A percentile compares a stretch with the other conserved stretches of the same genome.
Evolutionary conservation across 2,113 vertebrate genomes (phyloP).

Genomic region (Pelobates fuscus): DNA sequence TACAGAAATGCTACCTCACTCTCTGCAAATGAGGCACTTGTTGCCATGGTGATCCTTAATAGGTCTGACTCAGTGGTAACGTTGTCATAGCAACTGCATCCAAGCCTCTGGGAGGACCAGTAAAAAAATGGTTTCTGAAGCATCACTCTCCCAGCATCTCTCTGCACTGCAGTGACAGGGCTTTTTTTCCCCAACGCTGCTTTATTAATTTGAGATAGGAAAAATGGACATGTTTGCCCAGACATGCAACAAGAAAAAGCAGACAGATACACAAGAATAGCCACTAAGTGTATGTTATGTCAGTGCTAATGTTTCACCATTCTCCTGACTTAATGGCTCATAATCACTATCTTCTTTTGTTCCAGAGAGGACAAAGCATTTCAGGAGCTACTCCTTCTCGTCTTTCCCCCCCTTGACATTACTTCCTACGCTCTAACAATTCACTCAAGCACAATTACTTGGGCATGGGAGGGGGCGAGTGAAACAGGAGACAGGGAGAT

Average conservation of each 20-base stretch:
- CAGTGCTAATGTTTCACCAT: background rate
- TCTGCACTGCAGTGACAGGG: constrained; percentile 65
- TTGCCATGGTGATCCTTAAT: constrained; percentile 80
- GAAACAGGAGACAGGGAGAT: background rate
- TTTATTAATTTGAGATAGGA: constrained; percentile 56
- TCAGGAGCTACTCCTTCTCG: background rate
- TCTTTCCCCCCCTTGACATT: background rate
- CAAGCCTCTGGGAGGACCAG: constrained; percentile 65
- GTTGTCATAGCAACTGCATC: constrained; percentile 71
- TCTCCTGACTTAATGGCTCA: background rate
- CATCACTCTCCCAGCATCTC: constrained; percentile 62
- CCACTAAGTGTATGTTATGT: too few species aligned
- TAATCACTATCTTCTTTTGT: background rate
- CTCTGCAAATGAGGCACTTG: constrained; percentile 76
- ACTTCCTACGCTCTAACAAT: constrained; percentile 5
- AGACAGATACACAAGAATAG: background rate
- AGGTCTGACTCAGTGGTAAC: constrained; percentile 77
- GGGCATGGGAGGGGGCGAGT: background rate
- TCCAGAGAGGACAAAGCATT: background rate
- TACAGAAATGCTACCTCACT: constrained; percentile 62
- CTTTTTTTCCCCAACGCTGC: constrained; percentile 53
- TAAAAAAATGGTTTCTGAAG: constrained; percentile 50
- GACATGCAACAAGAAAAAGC: background rate
- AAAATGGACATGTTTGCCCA: background rate
- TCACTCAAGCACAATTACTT: background rate